Percentiles rank a stretch among this genome's conserved stretches.
Conservation (phyloP, 2,888 invertebrate species). For the Phragmatobia fuliginosa region DNA sequence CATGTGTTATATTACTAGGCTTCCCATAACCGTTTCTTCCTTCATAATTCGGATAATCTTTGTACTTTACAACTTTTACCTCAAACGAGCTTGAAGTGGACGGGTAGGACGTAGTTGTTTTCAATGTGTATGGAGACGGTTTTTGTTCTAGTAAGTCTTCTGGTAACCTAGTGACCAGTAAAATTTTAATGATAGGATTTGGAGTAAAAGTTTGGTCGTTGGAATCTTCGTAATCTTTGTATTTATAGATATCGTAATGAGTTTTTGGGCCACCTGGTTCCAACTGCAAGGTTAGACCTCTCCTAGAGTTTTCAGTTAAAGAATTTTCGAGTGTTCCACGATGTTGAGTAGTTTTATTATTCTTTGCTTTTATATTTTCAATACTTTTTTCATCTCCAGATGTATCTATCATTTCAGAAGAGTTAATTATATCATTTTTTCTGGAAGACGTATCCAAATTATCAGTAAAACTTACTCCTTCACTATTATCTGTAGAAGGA, state of each 20-base stretch:
- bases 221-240: slow-evolving; percentile 5
- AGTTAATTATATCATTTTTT: not conserved
- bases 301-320: not conserved
- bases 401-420: not conserved
- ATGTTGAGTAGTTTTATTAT: not conserved
- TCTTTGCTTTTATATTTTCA: no score
- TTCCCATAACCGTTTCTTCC: not conserved
- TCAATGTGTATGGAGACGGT: not conserved
- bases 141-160: not conserved
- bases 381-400: not conserved
- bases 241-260: not conserved
- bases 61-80: not conserved
- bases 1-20: not conserved
- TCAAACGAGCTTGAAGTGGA: not conserved
- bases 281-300: not conserved
- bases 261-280: not conserved
- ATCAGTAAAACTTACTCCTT: not conserved
- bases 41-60: not conserved
- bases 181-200: not conserved
- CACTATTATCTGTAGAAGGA: not conserved
- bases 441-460: not conserved
- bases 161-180: slow-evolving; percentile 1
- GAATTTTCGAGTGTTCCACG: not conserved
- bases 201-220: not conserved
- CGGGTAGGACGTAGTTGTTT: not conserved